These are phyloP conservation scores for Enteromius treurensis DNA, from an alignment of 2,797 vertebrate species.

Conservation along the genomic window DNA sequence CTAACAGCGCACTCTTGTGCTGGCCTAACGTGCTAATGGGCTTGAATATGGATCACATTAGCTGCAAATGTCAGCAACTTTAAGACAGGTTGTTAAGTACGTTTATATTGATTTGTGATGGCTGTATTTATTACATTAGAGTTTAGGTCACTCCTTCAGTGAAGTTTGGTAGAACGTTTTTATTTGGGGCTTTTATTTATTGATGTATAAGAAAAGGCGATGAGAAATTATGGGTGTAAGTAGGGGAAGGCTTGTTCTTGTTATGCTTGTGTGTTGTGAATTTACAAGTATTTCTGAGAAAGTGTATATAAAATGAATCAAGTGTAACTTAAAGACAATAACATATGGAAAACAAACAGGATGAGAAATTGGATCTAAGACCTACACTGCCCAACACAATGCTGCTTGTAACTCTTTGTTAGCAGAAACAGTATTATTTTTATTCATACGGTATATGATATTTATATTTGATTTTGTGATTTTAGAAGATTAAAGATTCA, in stretches of 20 bases:
- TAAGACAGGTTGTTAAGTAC: constrained; percentile 56
- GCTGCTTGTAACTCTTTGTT: background rate
- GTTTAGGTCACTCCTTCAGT: constrained; percentile 49
- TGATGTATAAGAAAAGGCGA: background rate
- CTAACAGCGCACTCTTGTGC: constrained; percentile 47
- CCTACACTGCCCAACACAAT: background rate
- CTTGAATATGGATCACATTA: constrained; percentile 61
- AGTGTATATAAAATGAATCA: background rate
- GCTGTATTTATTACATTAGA: constrained; percentile 57
- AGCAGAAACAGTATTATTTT: background rate
- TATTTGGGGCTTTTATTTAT: constrained; percentile 6
- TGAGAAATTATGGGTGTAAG: background rate
- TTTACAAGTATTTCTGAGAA: background rate
- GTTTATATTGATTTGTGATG: constrained; percentile 62
- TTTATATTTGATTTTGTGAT: background rate
- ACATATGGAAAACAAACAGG: too few species aligned
- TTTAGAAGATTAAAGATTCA: background rate
- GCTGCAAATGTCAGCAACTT: constrained; percentile 58
- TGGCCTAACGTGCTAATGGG: constrained; percentile 59
- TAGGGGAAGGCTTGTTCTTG: background rate
- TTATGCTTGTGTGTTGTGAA: background rate
- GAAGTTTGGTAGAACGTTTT: constrained; percentile 18
- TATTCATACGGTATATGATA: background rate
- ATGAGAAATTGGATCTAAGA: background rate
- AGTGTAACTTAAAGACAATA: background rate